A percentile compares a stretch with the other conserved stretches of the same genome.
Conservation (phyloP, 2,113 vertebrate genomes). For the Argyrosomus japonicus region DNA sequence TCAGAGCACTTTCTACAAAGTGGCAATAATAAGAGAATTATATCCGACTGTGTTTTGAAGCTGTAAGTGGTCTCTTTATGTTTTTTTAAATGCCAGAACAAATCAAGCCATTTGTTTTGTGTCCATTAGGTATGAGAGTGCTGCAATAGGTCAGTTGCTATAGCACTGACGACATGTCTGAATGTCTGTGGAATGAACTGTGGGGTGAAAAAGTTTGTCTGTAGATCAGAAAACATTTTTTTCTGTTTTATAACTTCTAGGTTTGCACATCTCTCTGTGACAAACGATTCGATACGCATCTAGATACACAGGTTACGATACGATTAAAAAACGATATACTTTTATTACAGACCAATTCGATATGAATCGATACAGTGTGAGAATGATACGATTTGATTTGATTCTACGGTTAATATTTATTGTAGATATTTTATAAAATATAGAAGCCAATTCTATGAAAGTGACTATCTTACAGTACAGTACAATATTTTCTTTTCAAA, state of each 20-base stretch:
- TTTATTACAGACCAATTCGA: too few relatives aligned
- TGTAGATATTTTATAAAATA: too few relatives aligned
- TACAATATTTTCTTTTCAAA: too few relatives aligned
- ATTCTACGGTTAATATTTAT: too few relatives aligned
- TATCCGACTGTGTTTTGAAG: background rate
- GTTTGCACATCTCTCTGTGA: too few relatives aligned
- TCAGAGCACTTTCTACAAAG: background rate
- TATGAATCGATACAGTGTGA: too few relatives aligned
- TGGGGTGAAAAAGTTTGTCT: conserved; percentile 28
- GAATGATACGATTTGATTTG: too few relatives aligned
- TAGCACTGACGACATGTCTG: conserved; percentile 7
- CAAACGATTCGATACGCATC: too few relatives aligned
- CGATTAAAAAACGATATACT: too few relatives aligned
- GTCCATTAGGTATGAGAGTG: background rate
- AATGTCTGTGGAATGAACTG: background rate
- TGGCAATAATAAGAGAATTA: background rate
- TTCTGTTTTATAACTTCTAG: background rate
- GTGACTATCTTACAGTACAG: too few relatives aligned
- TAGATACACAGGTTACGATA: too few relatives aligned
- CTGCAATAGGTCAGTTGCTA: conserved; percentile 22
- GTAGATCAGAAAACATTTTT: background rate
- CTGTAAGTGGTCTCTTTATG: background rate
- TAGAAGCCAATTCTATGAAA: too few relatives aligned
- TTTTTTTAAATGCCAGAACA: background rate
- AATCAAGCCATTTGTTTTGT: background rate